Evolutionary conservation across 2,797 vertebrate species (phyloP).

Genomic region (Cynopterus sphinx): DNA sequence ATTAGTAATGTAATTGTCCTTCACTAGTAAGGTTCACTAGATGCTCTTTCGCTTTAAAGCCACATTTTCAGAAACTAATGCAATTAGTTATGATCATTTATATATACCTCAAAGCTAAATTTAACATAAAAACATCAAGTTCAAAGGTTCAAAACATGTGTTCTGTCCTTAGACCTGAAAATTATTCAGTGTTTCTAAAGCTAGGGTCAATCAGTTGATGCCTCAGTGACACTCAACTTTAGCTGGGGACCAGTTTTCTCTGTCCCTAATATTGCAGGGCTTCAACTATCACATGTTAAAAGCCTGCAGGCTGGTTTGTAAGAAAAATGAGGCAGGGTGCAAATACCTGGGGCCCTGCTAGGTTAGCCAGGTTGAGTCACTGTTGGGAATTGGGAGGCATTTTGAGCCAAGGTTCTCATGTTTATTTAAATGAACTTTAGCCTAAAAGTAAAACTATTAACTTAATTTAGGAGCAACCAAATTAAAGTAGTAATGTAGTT

Average conservation of each 20-base stretch:
- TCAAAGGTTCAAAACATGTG: constrained; percentile 51
- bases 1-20: constrained; percentile 14
- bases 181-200: constrained; percentile 57
- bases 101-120: constrained; percentile 50
- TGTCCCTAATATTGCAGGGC: constrained; percentile 62
- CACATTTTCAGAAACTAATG: constrained; percentile 52
- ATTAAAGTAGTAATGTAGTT: not conserved
- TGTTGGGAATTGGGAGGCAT: not conserved
- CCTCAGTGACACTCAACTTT: constrained; percentile 34
- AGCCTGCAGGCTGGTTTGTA: constrained; percentile 40
- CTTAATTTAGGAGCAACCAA: not conserved
- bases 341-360: not conserved
- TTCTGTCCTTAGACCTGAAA: constrained; percentile 62
- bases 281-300: constrained; percentile 22
- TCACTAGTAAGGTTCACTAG: not conserved
- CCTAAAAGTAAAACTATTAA: constrained; percentile 21
- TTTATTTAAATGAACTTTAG: constrained; percentile 45
- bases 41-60: constrained; percentile 46
- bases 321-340: constrained; percentile 55
- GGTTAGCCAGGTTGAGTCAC: constrained; percentile 6
- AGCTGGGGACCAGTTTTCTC: constrained; percentile 41
- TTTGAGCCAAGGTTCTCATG: constrained; percentile 16
- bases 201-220: constrained; percentile 1
- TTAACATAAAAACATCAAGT: constrained; percentile 54
- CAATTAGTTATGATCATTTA: constrained; percentile 51